Evolutionary conservation across 2,113 vertebrate species (phyloP), one percentile per base, ranked within the genome.

Genomic region (Muscicapa adusta): DNA sequence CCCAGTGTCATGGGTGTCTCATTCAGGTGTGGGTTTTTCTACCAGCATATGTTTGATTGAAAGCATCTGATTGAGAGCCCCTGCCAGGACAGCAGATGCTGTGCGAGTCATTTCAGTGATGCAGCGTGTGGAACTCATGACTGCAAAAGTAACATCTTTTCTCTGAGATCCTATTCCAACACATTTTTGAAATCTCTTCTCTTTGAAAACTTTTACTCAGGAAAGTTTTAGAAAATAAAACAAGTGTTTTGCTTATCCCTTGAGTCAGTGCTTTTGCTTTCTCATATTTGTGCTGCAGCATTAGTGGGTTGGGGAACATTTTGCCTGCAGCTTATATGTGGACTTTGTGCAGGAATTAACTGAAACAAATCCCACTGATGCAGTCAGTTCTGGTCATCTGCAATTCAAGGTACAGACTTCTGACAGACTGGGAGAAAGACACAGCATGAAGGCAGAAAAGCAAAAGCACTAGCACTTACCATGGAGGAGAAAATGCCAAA

Each of bases 11-110:
- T 42, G 34, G 47, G 28, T 25, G 18, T 53, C 19, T 88, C 79
- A n/a, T 65, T 93, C 70, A 94, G 93, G 66, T 95, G 48, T 85
- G 85, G 65, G 25, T 22, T 93, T 85, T 85, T 73, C 36, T 75
- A 5, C 73, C 45, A 73, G 58, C 62, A 76, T 50, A 65, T 73
- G 38, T 61, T 85, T 96, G 85, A 72, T n/a, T 66, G 90, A 95
- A 93, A 90, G 82, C 88, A 83, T 90, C 71, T 96, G 90, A 94
- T 85, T 73, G 50, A 17, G 53, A 94, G 67, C 34, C 71, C 82
- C 62, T 94, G 88, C 88, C 95, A 94, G 88, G 71, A 89, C 66
- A 85, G 78, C 93, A 96, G 88, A 90, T 95, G 85, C 71, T 82
- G 40, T 62, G 58, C 12, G 2, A 94, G 71, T 85, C 71, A 83